Conservation (phyloP, 2,797 vertebrate genomes). For the Sandelia bainsii region DNA sequence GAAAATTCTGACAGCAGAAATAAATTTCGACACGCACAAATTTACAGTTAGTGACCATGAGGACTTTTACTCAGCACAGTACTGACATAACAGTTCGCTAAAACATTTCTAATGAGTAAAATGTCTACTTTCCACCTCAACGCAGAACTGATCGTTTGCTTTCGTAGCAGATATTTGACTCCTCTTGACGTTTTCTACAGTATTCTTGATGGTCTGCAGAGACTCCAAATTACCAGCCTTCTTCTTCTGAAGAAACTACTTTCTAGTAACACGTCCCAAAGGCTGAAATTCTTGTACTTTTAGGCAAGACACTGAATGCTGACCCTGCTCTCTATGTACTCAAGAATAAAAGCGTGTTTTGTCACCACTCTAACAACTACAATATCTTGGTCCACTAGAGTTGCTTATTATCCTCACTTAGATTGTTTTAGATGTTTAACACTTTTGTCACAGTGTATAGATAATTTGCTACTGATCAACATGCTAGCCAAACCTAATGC, state of each 20-base stretch:
- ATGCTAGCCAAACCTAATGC: neutral
- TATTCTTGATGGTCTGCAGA: neutral
- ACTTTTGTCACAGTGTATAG: slow-evolving; percentile 3
- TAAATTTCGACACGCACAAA: neutral
- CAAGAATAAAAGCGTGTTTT: neutral
- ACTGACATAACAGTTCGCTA: neutral
- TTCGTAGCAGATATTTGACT: neutral
- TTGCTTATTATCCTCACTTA: neutral
- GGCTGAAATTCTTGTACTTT: neutral
- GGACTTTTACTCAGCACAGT: neutral
- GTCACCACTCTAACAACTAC: neutral
- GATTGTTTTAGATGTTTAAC: neutral
- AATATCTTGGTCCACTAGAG: neutral
- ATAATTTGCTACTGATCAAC: too few relatives aligned
- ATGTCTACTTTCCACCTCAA: neutral
- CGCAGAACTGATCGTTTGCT: neutral
- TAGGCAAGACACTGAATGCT: neutral
- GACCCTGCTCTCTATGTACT: too few relatives aligned
- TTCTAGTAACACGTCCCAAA: neutral
- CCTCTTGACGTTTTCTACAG: neutral
- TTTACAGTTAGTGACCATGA: neutral
- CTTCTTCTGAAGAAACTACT: neutral
- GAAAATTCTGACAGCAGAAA: neutral
- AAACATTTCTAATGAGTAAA: neutral
- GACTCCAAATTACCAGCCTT: neutral